Evolutionary conservation across 2,888 invertebrate genomes (phyloP), one percentile per base, ranked within the genome.

Genomic region (Pilophorus perplexus): DNA sequence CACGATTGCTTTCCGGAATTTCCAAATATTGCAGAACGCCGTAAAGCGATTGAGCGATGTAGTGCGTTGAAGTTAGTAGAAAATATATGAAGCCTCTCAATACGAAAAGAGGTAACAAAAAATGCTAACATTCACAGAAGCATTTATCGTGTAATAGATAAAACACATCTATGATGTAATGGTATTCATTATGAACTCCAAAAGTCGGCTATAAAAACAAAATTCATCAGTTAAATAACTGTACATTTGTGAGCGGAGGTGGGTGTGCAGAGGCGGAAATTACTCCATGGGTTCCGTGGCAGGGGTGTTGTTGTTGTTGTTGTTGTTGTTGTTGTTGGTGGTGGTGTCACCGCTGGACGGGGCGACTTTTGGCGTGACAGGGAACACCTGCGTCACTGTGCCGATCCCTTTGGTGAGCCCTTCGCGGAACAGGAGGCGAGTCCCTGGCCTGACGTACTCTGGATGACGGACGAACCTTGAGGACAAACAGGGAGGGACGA

Each of bases 341-440:
- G 4, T 23, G 23, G 48, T 22, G 20, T 48, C 48, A 5, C 10
- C 22, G 16, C 52, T 20, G 2, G 22, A 23, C 3, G 46, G 2
- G 23, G 23, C 14, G 2, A 25, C 10, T 3, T 23, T 25, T 46
- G 12, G 3, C 1, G 69, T 52, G 8, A 72, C 66, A 4, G 87
- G 86, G 76, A 88, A 89, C 52, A 88, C 82, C 76, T 88, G 88
- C 1, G 86, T 87, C 6, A 94, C 85, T 74, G 87, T 86, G 1
- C 93, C 94, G 72, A 92, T 88, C 33, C 92, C 94, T 77, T 91
- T 92, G 33, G 91, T 87, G 70, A 83, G 82, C 6, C 92, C 91
- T 74, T 92, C 91, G 54, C 93, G 82, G 75, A 94, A 89, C 40
- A 94, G 80, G 25, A 94, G 80, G 59, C 93, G 79, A 81, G 93